Evolutionary conservation across 2,797 vertebrate species (phyloP), one percentile per base, ranked within the genome.

Genomic region (Pseudotriccus pelzelni): DNA sequence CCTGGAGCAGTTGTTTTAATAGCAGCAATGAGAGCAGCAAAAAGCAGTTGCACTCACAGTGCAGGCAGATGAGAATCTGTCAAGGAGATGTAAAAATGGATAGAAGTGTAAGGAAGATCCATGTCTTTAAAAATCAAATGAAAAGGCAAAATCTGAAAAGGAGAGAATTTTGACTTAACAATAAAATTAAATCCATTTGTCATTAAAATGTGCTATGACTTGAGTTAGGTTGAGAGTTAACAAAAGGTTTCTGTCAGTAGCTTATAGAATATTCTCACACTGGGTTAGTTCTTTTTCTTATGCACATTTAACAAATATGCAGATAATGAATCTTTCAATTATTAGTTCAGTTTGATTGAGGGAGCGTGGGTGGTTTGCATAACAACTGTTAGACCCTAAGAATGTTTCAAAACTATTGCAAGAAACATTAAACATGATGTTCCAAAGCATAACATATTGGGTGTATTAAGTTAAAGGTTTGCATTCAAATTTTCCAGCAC

Each of bases 341-440:
- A 60, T 76, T 94, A 89, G 75, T 82, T 96, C 59, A 58, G 0
- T 93, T 91, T 95, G 75, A 78, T 46, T 12, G 5, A 82, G 25
- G 34, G n/a, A 55, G 13, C 36, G 59, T 90, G 84, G 78, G 67
- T 79, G 55, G 47, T 92, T 96, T 93, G 62, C 70, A 30, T 93
- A 95, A 87, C 83, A 82, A 90, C 77, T 78, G 36, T 62, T 88
- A 79, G 39, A 84, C 58, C 39, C 58, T 67, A 79, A 47, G 9
- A 67, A 36, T 75, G 59, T 79, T 96, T 94, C 50, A 90, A 47
- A 92, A 90, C 46, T 68, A 72, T 34, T 89, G 67, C 59, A 87
- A 90, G 70, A 87, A 92, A 81, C 55, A 92, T 81, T 76, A 90
- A 90, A 63, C 67, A 49, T 37, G 19, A 52, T 76, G 73, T 89